Percentiles rank a stretch among this genome's conserved stretches.
These are phyloP conservation scores for Acrobasis suavella DNA, from an alignment of 2,888 invertebrate genomes.

Conservation along the genomic window DNA sequence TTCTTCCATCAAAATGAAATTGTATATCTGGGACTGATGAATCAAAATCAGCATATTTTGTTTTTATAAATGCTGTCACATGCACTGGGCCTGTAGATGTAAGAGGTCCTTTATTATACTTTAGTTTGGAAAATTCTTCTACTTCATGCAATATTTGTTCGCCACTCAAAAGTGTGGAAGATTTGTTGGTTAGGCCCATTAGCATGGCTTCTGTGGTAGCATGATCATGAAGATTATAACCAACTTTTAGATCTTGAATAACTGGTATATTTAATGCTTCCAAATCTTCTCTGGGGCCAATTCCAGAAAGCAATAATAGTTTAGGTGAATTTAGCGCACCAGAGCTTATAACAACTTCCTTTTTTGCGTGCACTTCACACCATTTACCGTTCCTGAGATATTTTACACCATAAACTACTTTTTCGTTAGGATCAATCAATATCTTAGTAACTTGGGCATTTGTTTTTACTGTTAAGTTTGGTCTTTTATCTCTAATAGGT, in stretches of 20 bases:
- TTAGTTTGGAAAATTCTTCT: conserved; percentile 56
- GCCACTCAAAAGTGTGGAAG: conserved; percentile 65
- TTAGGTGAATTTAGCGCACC: conserved; percentile 83
- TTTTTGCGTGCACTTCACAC: conserved; percentile 59
- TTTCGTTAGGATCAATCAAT: conserved; percentile 69
- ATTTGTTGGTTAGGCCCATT: conserved; percentile 76
- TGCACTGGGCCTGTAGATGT: conserved; percentile 80
- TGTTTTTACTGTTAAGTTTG: conserved; percentile 75
- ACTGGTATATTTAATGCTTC: conserved; percentile 71
- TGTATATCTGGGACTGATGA: conserved; percentile 85
- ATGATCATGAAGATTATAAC: conserved; percentile 89
- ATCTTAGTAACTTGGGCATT: conserved; percentile 79
- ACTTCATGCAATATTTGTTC: conserved; percentile 60
- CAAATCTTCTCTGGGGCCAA: conserved; percentile 82
- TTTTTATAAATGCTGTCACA: conserved; percentile 83
- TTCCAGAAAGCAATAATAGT: conserved; percentile 84
- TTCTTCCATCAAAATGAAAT: conserved; percentile 82
- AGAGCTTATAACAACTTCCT: conserved; percentile 84
- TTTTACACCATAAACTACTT: conserved; percentile 54
- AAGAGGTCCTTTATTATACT: conserved; percentile 63
- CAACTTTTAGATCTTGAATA: conserved; percentile 85
- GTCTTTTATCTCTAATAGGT: conserved; percentile 78
- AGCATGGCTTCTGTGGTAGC: conserved; percentile 78
- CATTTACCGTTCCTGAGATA: conserved; percentile 48
- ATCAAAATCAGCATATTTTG: conserved; percentile 72